Conservation (phyloP, 2,113 vertebrate species). For the Nanger granti region DNA sequence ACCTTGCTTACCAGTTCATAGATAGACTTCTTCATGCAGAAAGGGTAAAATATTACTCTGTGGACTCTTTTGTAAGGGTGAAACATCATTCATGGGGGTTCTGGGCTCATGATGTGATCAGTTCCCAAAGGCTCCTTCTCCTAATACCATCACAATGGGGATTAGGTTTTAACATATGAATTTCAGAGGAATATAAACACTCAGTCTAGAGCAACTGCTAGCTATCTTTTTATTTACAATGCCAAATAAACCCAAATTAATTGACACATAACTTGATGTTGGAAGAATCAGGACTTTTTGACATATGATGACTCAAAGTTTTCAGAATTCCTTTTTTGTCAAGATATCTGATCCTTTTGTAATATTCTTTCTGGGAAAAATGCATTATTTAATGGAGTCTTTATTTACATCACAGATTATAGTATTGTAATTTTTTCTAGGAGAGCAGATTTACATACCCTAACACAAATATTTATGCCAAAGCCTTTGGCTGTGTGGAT, state of each 20-base stretch:
- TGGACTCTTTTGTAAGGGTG: neutral
- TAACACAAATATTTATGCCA: too few relatives aligned
- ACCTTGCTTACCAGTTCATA: neutral
- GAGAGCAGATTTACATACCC: neutral
- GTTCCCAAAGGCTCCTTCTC: neutral
- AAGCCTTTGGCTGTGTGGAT: too few relatives aligned
- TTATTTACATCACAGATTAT: neutral
- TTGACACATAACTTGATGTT: neutral
- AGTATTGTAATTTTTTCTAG: neutral
- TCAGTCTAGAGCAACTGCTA: neutral
- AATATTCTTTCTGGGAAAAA: neutral
- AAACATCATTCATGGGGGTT: neutral
- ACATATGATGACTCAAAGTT: neutral
- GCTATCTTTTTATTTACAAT: neutral
- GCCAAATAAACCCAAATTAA: neutral
- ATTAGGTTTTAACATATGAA: neutral
- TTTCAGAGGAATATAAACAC: neutral
- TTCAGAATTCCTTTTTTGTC: neutral
- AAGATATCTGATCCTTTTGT: neutral
- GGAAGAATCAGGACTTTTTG: neutral
- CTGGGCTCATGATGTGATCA: neutral
- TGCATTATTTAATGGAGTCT: neutral
- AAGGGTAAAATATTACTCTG: neutral
- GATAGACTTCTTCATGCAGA: neutral
- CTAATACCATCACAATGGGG: neutral